phyloP scores from a whole-genome alignment of 2,888 invertebrate species.

The Pseudoips prasinana region DNA sequence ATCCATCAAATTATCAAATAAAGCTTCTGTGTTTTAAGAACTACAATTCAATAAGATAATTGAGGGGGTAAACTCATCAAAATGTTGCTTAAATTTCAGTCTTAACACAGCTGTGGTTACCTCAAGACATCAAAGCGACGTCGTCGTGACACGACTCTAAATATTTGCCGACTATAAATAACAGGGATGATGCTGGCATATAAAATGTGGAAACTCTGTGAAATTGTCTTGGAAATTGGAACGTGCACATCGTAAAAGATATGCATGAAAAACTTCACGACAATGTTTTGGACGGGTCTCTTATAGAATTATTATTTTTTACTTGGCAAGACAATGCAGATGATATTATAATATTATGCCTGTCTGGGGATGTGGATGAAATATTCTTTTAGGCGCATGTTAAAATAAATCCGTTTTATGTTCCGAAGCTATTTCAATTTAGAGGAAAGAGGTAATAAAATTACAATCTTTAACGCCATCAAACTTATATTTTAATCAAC shows the following conservation, averaged over 20 bases:
- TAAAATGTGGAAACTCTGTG: conserved; percentile 25
- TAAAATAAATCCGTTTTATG: too few relatives aligned
- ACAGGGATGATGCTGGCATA: conserved; percentile 22
- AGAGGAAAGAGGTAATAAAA: too few relatives aligned
- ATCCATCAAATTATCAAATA: too few relatives aligned
- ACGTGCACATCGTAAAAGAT: conserved; percentile 24
- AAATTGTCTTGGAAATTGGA: conserved; percentile 34
- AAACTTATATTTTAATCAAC: conserved; percentile 3
- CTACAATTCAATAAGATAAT: too few relatives aligned
- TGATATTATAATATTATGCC: too few relatives aligned
- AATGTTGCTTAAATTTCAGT: conserved; percentile 16
- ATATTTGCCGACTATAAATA: conserved; percentile 30
- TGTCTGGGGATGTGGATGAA: too few relatives aligned
- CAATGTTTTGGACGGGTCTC: conserved; percentile 26
- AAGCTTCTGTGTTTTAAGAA: too few relatives aligned
- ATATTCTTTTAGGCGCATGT: too few relatives aligned
- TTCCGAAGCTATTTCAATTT: too few relatives aligned
- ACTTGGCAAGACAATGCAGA: conserved; percentile 7
- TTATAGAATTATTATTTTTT: conserved; percentile 12
- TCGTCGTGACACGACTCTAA: conserved; percentile 24
- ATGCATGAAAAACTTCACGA: conserved; percentile 19
- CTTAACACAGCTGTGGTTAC: conserved; percentile 15
- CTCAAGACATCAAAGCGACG: conserved; percentile 24
- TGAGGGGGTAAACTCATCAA: conserved; percentile 5
- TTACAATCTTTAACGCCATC: too few relatives aligned